phyloP scores from a whole-genome alignment of 2,113 vertebrate genomes.

The Myiozetetes cayanensis region DNA sequence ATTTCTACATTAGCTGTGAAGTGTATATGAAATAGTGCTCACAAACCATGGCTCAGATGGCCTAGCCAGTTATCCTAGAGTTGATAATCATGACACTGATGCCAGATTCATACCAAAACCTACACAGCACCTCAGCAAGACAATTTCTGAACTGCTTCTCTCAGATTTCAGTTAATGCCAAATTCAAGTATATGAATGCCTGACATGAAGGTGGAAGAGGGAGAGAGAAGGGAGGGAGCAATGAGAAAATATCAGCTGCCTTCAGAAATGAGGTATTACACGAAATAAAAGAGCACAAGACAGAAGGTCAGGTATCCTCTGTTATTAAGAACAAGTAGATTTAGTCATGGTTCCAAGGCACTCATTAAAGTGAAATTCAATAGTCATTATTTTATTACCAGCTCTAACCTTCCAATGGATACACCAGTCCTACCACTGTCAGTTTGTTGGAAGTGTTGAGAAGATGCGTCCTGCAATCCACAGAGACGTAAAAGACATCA shows the following conservation, averaged over 20 bases:
- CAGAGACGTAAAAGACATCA: background rate
- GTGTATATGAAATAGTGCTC: background rate
- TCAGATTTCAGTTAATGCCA: background rate
- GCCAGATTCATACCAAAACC: background rate
- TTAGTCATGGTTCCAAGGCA: constrained; percentile 21
- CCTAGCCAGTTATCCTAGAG: background rate
- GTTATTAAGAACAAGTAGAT: constrained; percentile 23
- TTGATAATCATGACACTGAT: background rate
- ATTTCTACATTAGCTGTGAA: background rate
- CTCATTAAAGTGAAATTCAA: constrained; percentile 23
- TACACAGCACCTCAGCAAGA: background rate
- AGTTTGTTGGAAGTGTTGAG: background rate
- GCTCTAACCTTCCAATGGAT: background rate
- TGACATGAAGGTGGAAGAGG: background rate
- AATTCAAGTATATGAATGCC: background rate
- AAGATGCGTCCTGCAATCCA: background rate
- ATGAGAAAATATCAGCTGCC: background rate
- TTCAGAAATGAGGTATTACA: constrained; percentile 14
- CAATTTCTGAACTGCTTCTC: background rate
- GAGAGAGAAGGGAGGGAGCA: background rate
- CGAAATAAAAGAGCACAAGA: background rate
- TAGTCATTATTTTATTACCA: constrained; percentile 27
- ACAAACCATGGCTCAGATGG: background rate
- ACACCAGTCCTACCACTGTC: background rate
- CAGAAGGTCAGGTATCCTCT: constrained; percentile 1